Conservation (phyloP, 2,797 vertebrate genomes). For the Coranthus polyacanthus region DNA sequence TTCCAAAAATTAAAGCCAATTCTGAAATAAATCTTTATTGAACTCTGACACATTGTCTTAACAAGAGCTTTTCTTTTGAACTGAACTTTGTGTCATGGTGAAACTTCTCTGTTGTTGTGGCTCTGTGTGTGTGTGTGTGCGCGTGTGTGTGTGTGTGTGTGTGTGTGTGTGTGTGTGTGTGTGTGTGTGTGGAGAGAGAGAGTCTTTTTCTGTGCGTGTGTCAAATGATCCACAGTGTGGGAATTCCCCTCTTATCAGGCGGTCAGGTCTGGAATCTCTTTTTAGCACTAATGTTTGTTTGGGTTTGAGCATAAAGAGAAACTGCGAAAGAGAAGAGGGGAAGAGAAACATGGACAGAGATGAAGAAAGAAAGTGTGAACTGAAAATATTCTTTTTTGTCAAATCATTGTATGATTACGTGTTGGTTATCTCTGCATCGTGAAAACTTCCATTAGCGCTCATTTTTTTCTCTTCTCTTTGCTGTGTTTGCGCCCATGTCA, state of each 20-base stretch:
- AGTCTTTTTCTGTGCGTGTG: slow-evolving; percentile 28
- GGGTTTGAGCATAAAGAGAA: slow-evolving; percentile 63
- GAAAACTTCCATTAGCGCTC: slow-evolving; percentile 3
- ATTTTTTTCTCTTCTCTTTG: slow-evolving; percentile 2
- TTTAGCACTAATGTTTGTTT: slow-evolving; percentile 67
- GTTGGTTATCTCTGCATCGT: background rate
- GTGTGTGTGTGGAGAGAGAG: too few species aligned
- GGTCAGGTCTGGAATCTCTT: slow-evolving; percentile 67
- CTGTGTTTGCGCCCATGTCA: slow-evolving; percentile 17
- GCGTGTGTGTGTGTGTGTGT: slow-evolving; percentile 12
- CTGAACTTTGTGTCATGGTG: slow-evolving; percentile 45
- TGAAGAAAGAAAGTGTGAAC: slow-evolving; percentile 2
- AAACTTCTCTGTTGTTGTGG: slow-evolving; percentile 28
- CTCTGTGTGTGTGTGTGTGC: background rate
- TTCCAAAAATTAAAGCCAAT: slow-evolving; percentile 45
- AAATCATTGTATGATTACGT: too few species aligned
- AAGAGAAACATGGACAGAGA: slow-evolving; percentile 45
- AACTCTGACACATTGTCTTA: slow-evolving; percentile 31
- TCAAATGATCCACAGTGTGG: slow-evolving; percentile 61
- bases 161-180: background rate
- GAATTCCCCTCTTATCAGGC: slow-evolving; percentile 76
- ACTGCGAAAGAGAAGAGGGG: slow-evolving; percentile 35
- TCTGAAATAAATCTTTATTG: slow-evolving; percentile 51
- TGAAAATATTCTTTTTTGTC: slow-evolving; percentile 8
- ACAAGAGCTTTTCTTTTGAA: slow-evolving; percentile 44